Base-by-base conservation (phyloP, 2,888 invertebrate genomes). In the Lithophane semibrunnea region DNA sequence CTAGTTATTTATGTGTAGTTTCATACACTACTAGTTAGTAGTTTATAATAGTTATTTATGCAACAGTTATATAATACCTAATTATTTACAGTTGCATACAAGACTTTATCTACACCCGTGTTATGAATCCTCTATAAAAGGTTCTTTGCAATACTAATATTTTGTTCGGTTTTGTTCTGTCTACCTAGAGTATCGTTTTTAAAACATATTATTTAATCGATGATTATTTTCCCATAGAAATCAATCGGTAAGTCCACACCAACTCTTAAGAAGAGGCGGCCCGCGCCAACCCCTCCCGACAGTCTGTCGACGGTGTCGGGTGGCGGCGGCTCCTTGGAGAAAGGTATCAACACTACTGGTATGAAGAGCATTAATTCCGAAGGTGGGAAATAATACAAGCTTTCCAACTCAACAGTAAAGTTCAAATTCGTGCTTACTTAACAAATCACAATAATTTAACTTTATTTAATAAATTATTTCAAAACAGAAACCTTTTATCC, bases 281-380 rank as follows among this genome's bases (percentile, higher is more conserved):
- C 97, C 10, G 98, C 98, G 0, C 98, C 98, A 0, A 97, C 97
- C 18, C 98, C 98, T 18, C 97, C 97, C 1, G 96, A 96, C 85
- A 96, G 95, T 82, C 87, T 95, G 10, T 95, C 96, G 2, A 93
- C 93, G 1, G 82, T 92, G 58, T 95, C 96, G 0, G 93, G 93
- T 54, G 91, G 88, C 58, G 92, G 90, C 9, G 94, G 92, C 18
- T 95, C 95, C 2, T 76, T 94, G 80, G 96, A 96, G 77, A 94
- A 92, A 77, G 94, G 92, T 69, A 90, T 93, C 63, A 94, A 96
- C 76, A 86, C 91, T 0, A 91, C 94, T 1, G 94, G 90, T 10
- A 67, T 87, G 3, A 93, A 89, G 54, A 92, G 91, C 83, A 91
- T 90, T 73, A 78, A 83, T 18, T 93, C 94, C 13, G 91, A 92